Percentiles rank a stretch among this genome's conserved stretches.
Conservation (phyloP, 23 tunicate genomes). For the Trididemnum miniatum region DNA sequence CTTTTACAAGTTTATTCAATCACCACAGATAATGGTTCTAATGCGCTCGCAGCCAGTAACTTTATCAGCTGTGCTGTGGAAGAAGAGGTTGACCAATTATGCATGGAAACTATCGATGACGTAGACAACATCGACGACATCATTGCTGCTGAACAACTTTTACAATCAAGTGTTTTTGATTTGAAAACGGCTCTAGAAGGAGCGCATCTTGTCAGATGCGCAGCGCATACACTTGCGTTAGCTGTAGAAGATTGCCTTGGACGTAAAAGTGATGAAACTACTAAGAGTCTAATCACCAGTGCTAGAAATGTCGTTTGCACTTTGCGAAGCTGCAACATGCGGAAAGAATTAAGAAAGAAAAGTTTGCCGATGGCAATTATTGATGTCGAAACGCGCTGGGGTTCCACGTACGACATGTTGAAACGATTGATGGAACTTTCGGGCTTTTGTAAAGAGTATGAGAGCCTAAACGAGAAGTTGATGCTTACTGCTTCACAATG, state of each 20-base stretch:
- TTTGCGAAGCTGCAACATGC: background rate
- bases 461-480: background rate
- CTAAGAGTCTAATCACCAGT: background rate
- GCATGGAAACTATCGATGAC: background rate
- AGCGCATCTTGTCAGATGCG: background rate
- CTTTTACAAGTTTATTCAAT: background rate
- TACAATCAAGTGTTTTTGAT: too few relatives aligned
- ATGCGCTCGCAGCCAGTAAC: constrained; percentile 7
- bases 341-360: too few relatives aligned
- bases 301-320: constrained; percentile 6
- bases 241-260: background rate
- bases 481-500: background rate
- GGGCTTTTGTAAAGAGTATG: background rate
- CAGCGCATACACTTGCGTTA: constrained; percentile 6
- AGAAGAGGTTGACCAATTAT: background rate
- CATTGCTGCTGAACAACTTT: background rate
- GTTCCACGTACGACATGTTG: background rate
- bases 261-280: background rate
- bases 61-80: background rate
- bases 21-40: constrained; percentile 1
- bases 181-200: background rate
- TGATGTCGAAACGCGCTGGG: background rate
- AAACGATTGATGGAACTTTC: background rate
- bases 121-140: background rate
- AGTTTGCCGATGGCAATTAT: constrained; percentile 5